Percentiles rank a stretch among this genome's conserved stretches.
These are phyloP conservation scores for Cryptomyrus ogoouensis DNA, from an alignment of 2,113 vertebrate genomes.

Conservation along the genomic window DNA sequence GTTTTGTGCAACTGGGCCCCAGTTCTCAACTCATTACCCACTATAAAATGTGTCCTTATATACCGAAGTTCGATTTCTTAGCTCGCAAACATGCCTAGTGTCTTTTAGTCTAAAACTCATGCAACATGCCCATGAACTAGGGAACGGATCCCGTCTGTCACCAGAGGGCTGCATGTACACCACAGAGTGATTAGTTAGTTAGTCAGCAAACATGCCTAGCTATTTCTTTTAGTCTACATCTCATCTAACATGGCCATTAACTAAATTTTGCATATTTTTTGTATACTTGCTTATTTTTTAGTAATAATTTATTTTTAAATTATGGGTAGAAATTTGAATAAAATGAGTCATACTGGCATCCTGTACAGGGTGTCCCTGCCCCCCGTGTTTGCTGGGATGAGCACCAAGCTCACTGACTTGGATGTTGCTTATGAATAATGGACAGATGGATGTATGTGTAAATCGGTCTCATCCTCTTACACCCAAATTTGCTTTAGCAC, in stretches of 20 bases:
- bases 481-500: background rate
- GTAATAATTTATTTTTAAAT: background rate
- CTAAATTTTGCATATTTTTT: background rate
- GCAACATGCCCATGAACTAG: background rate
- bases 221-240: background rate
- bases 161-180: background rate
- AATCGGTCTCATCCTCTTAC: background rate
- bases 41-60: background rate
- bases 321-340: background rate
- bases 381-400: background rate
- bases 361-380: background rate
- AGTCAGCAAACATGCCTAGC: background rate
- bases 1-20: too few relatives aligned
- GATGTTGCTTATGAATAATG: background rate
- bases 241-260: background rate
- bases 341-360: background rate
- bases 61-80: background rate
- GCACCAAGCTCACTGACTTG: background rate
- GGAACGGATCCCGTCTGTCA: background rate
- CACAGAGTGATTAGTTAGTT: background rate
- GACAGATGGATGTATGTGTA: background rate
- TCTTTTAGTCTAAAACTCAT: background rate
- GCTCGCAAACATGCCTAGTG: background rate
- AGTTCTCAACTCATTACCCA: background rate
- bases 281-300: background rate